Conservation (phyloP, 2,797 vertebrate genomes). For the Orestias chungarensis region DNA sequence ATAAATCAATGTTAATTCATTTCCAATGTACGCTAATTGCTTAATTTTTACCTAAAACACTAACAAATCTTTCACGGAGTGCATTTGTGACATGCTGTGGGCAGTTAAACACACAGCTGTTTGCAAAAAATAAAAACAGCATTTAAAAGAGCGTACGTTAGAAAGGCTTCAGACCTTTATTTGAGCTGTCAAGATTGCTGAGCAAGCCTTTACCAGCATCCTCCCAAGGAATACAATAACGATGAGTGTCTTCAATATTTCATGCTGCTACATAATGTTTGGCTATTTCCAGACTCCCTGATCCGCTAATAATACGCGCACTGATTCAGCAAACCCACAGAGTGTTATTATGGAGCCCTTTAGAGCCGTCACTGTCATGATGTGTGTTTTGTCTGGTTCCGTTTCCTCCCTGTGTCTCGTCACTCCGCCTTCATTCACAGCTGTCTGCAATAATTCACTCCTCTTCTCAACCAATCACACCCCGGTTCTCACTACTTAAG, state of each 20-base stretch:
- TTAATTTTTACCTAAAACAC: not conserved
- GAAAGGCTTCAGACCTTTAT: slow-evolving; percentile 12
- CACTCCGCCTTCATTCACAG: too few relatives aligned
- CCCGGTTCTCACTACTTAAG: too few relatives aligned
- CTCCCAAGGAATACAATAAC: slow-evolving; percentile 25
- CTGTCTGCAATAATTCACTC: too few relatives aligned
- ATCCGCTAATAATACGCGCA: slow-evolving; percentile 40
- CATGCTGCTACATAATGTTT: slow-evolving; percentile 19
- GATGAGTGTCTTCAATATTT: slow-evolving; percentile 23
- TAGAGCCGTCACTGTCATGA: slow-evolving; percentile 48
- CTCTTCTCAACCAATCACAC: too few relatives aligned
- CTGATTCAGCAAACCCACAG: slow-evolving; percentile 26
- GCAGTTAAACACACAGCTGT: not conserved
- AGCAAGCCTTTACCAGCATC: slow-evolving; percentile 14
- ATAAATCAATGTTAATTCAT: not conserved
- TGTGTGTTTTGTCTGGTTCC: too few relatives aligned
- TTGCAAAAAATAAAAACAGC: not conserved
- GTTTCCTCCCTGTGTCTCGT: too few relatives aligned
- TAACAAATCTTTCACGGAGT: not conserved
- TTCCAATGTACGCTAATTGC: not conserved
- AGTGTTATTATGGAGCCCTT: slow-evolving; percentile 47
- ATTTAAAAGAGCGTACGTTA: not conserved
- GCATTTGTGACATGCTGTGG: not conserved
- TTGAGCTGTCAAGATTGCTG: slow-evolving; percentile 19
- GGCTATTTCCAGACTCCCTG: not conserved